phyloP scores from a whole-genome alignment of 2,797 vertebrate genomes.

The Sorex maritimensis region DNA sequence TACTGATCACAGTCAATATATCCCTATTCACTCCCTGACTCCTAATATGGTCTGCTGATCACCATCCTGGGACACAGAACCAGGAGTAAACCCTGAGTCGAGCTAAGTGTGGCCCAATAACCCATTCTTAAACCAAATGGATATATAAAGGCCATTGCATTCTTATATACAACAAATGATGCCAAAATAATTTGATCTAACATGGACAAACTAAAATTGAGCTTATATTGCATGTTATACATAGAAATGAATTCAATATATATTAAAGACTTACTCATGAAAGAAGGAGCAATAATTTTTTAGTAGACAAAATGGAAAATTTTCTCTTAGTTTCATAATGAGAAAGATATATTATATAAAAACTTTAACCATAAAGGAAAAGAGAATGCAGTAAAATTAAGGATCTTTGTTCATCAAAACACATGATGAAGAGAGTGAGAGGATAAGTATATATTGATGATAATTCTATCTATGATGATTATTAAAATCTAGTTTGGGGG shows the following conservation, averaged over 20 bases:
- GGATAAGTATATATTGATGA: not conserved
- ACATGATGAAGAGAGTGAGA: slow-evolving; percentile 16
- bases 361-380: slow-evolving; percentile 11
- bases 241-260: not conserved
- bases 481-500: too few species aligned
- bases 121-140: not conserved
- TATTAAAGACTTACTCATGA: slow-evolving; percentile 2
- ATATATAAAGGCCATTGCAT: slow-evolving; percentile 7
- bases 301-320: not conserved
- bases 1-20: too few species aligned
- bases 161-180: not conserved
- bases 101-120: too few species aligned
- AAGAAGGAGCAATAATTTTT: not conserved
- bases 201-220: not conserved
- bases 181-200: not conserved
- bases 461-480: too few species aligned
- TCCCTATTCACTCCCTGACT: too few species aligned
- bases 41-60: too few species aligned
- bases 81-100: too few species aligned
- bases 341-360: not conserved
- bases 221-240: not conserved
- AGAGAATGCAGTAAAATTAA: not conserved
- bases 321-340: not conserved
- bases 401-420: not conserved
- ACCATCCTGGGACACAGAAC: too few species aligned